Evolutionary conservation across 2,888 invertebrate species (phyloP).

Genomic region (Leptopilina drosophilae): DNA sequence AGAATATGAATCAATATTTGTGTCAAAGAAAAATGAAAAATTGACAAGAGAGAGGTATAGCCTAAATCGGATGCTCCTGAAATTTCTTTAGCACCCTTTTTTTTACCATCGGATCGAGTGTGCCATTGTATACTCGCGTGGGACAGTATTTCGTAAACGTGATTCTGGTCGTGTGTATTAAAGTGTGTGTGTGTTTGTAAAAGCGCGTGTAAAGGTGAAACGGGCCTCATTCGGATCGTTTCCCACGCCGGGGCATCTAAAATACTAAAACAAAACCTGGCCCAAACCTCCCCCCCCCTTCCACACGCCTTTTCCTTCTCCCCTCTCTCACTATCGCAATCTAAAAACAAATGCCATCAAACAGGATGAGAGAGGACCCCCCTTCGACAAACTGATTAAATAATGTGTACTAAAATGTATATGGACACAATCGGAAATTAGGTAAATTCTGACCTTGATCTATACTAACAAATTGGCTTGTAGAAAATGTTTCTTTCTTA

Average conservation of each 20-base stretch:
- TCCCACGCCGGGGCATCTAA: slow-evolving; percentile 73
- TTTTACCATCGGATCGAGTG: slow-evolving; percentile 39
- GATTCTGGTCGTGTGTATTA: slow-evolving; percentile 36
- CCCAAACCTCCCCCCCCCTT: slow-evolving; percentile 40
- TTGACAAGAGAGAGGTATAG: background rate
- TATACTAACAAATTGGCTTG: no score
- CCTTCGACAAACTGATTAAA: slow-evolving; percentile 64
- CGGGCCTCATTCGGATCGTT: slow-evolving; percentile 64
- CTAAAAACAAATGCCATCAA: slow-evolving; percentile 62
- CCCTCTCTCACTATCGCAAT: no score
- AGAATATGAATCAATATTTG: slow-evolving; percentile 33
- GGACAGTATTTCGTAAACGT: slow-evolving; percentile 46
- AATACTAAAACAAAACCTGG: slow-evolving; percentile 73
- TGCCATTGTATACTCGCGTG: slow-evolving; percentile 35
- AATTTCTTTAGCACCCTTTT: slow-evolving; percentile 48
- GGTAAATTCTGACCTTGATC: no score
- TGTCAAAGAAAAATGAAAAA: slow-evolving; percentile 26
- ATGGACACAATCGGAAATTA: no score
- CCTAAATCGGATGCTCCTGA: slow-evolving; percentile 52
- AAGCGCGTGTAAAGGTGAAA: slow-evolving; percentile 32
- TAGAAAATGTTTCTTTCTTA: no score
- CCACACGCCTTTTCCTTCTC: slow-evolving; percentile 23
- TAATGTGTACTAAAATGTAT: slow-evolving; percentile 56
- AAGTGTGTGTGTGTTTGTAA: slow-evolving; percentile 52
- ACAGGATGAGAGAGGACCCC: slow-evolving; percentile 49